Evolutionary conservation across 2,113 vertebrate species (phyloP).

Genomic region (Myotis davidii): DNA sequence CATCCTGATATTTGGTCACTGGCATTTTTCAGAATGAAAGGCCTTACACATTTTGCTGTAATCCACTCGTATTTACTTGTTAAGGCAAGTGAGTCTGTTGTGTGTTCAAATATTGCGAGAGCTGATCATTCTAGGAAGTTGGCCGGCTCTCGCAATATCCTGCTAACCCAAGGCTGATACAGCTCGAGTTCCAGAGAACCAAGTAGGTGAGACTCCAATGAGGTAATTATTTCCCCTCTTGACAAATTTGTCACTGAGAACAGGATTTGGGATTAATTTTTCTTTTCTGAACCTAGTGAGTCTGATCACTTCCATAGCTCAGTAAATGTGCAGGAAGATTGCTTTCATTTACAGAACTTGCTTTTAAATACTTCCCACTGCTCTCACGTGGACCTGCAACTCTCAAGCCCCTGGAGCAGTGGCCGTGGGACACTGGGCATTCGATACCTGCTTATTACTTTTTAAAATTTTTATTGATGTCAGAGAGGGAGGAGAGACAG

Average conservation of each 20-base stretch:
- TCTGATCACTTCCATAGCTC: not conserved
- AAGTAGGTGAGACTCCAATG: not conserved
- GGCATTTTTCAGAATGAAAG: not conserved
- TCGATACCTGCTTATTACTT: too few relatives aligned
- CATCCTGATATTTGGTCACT: not conserved
- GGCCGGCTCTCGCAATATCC: slow-evolving; percentile 47
- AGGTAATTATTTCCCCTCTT: not conserved
- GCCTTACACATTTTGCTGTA: not conserved
- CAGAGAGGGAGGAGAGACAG: too few relatives aligned
- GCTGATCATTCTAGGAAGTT: slow-evolving; percentile 12
- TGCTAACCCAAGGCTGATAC: not conserved
- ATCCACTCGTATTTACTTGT: not conserved
- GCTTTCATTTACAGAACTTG: not conserved
- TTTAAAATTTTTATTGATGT: too few relatives aligned
- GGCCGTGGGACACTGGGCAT: too few relatives aligned
- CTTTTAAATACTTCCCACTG: not conserved
- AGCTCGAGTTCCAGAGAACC: not conserved
- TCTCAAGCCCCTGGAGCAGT: not conserved
- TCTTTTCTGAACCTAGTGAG: not conserved
- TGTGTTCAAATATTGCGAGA: not conserved
- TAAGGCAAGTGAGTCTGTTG: not conserved
- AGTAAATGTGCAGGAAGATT: not conserved
- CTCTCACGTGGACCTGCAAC: not conserved
- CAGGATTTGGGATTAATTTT: not conserved
- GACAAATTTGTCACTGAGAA: not conserved